Conservation (phyloP, 2,797 vertebrate species). For the Anabas testudineus region DNA sequence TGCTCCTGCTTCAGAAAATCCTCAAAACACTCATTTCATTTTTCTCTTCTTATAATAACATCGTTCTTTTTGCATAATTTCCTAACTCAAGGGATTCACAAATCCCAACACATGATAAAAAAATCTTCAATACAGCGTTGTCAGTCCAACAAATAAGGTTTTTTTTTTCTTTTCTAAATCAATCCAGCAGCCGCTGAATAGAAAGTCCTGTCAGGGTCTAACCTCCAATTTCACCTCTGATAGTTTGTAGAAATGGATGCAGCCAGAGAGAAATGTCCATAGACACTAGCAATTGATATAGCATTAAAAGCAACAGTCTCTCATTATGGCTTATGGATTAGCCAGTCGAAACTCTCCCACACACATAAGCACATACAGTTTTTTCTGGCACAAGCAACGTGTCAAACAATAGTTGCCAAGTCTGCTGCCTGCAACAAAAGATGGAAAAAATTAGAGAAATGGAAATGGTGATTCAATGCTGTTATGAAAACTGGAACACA, state of each 20-base stretch:
- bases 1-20: constrained; percentile 51
- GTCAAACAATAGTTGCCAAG: constrained; percentile 70
- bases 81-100: constrained; percentile 6
- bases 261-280: constrained; percentile 40
- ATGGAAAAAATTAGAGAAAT: constrained; percentile 68
- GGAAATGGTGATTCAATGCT: constrained; percentile 69
- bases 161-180: constrained; percentile 9
- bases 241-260: constrained; percentile 33
- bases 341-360: constrained; percentile 33
- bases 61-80: constrained; percentile 10
- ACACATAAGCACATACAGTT: constrained; percentile 31
- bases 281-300: constrained; percentile 52
- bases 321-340: constrained; percentile 64
- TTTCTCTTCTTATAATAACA: constrained; percentile 40
- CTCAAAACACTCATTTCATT: constrained; percentile 43
- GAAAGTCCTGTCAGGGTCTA: constrained; percentile 4
- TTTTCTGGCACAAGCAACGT: constrained; percentile 53
- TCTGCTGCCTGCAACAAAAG: constrained; percentile 68
- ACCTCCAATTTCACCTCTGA: constrained; percentile 28
- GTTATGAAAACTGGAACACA: constrained; percentile 61
- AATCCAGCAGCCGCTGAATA: constrained; percentile 13
- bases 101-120: constrained; percentile 27
- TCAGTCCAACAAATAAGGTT: constrained; percentile 18
- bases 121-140: neutral
- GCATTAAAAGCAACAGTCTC: constrained; percentile 51